A percentile compares a stretch with the other conserved stretches of the same genome.
Conservation (phyloP, 2,888 invertebrate species). For the Oxytorus armatus region DNA sequence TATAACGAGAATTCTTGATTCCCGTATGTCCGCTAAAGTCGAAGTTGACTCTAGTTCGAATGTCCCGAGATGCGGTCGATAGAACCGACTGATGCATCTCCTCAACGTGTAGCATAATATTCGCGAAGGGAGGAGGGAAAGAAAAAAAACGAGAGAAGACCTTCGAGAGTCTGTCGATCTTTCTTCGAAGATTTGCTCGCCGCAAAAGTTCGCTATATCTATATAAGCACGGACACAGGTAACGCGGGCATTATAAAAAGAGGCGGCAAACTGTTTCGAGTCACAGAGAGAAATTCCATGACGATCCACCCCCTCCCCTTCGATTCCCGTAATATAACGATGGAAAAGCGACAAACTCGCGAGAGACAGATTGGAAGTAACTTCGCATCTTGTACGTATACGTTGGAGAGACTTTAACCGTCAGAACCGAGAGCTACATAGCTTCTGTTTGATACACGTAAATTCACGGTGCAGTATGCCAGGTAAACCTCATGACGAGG, state of each 20-base stretch:
- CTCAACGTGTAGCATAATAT: conserved; percentile 43
- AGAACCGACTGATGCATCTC: conserved; percentile 45
- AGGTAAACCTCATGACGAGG: neutral
- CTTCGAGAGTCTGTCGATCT: conserved; percentile 58
- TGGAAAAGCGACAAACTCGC: conserved; percentile 52
- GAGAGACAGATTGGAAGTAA: conserved; percentile 63
- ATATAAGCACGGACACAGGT: conserved; percentile 11
- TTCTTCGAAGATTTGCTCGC: conserved; percentile 57
- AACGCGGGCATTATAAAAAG: too few species aligned
- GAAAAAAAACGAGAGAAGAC: conserved; percentile 9
- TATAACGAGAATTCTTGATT: neutral
- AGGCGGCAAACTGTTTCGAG: conserved; percentile 39
- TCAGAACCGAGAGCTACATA: conserved; percentile 7
- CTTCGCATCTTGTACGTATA: conserved; percentile 35
- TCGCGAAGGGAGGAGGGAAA: neutral
- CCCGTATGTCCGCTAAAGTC: conserved; percentile 1
- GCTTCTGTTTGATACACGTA: conserved; percentile 21
- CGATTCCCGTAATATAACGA: conserved; percentile 63
- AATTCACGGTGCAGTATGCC: conserved; percentile 29
- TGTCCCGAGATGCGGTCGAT: conserved; percentile 28
- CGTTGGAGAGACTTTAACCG: conserved; percentile 12
- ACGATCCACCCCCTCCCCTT: conserved; percentile 27
- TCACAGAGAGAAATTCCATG: conserved; percentile 41
- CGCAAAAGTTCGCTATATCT: conserved; percentile 27
- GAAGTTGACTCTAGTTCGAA: conserved; percentile 32